phyloP scores from a whole-genome alignment of 2,113 vertebrate genomes.

The Eubucco bourcierii region DNA sequence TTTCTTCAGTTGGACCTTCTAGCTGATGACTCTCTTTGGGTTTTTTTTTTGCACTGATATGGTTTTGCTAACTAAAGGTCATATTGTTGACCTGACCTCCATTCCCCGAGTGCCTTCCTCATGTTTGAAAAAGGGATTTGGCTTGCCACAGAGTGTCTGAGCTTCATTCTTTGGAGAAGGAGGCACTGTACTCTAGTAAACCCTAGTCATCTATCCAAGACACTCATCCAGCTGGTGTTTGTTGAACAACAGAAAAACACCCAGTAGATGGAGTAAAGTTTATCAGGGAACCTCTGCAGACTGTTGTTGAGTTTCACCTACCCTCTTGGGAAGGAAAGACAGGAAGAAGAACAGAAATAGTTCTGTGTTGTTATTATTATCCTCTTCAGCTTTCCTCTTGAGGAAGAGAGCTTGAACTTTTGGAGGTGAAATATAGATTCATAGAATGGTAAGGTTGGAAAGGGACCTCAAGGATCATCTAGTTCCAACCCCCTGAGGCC shows the following conservation, averaged over 20 bases:
- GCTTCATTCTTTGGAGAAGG: not conserved
- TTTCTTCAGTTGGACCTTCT: not conserved
- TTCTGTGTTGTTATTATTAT: not conserved
- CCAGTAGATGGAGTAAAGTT: not conserved
- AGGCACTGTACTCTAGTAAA: not conserved
- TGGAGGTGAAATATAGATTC: not conserved
- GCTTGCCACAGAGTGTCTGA: not conserved
- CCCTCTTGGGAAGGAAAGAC: not conserved
- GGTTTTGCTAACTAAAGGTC: not conserved
- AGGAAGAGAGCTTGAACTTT: not conserved
- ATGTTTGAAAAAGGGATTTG: not conserved
- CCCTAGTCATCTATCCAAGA: not conserved
- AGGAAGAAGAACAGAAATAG: not conserved
- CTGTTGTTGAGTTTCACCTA: not conserved
- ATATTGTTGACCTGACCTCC: not conserved
- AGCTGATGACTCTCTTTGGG: not conserved
- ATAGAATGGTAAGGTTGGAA: too few species aligned
- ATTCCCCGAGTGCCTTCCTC: not conserved
- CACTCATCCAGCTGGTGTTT: not conserved
- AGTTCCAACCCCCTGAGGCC: too few species aligned
- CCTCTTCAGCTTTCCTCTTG: not conserved
- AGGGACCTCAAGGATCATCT: too few species aligned
- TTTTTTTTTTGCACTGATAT: not conserved
- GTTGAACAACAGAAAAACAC: fast-evolving
- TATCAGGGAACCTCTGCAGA: not conserved